Conservation (phyloP, 2,888 invertebrate species). For the Thymelicus lineola region DNA sequence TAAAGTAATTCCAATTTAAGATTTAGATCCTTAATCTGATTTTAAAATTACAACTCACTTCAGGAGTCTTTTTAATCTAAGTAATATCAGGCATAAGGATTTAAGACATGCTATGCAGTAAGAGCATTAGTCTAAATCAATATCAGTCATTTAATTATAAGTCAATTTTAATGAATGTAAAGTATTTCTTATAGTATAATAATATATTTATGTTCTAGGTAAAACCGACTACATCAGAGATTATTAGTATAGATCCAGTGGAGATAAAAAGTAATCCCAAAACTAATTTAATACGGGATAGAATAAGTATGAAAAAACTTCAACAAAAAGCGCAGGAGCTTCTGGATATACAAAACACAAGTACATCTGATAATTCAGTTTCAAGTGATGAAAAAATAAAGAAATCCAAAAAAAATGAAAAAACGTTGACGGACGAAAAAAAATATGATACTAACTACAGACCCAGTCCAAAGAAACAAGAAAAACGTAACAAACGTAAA, state of each 20-base stretch:
- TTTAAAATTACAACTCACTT: too few relatives aligned
- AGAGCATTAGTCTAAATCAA: too few relatives aligned
- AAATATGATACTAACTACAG: constrained; percentile 14
- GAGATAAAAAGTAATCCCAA: constrained; percentile 9
- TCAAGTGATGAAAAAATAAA: constrained; percentile 47
- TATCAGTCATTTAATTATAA: too few relatives aligned
- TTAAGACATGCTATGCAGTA: too few relatives aligned
- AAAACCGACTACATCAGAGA: not conserved
- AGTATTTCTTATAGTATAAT: too few relatives aligned
- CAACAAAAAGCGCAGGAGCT: constrained; percentile 77
- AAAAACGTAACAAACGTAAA: constrained; percentile 42
- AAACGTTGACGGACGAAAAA: constrained; percentile 23
- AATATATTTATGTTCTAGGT: constrained; percentile 9
- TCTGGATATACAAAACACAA: constrained; percentile 64
- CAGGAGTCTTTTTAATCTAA: too few relatives aligned
- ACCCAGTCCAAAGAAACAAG: constrained; percentile 15
- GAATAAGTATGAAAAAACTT: constrained; percentile 65
- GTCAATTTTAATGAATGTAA: too few relatives aligned
- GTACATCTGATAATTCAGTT: constrained; percentile 66
- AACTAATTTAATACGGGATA: constrained; percentile 44
- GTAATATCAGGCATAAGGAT: too few relatives aligned
- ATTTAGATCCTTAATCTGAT: not conserved
- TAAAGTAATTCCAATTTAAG: not conserved
- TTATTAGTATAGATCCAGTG: not conserved
- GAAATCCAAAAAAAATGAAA: constrained; percentile 26